phyloP scores from a whole-genome alignment of 2,888 invertebrate species.

The Drosophila paracracens region DNA sequence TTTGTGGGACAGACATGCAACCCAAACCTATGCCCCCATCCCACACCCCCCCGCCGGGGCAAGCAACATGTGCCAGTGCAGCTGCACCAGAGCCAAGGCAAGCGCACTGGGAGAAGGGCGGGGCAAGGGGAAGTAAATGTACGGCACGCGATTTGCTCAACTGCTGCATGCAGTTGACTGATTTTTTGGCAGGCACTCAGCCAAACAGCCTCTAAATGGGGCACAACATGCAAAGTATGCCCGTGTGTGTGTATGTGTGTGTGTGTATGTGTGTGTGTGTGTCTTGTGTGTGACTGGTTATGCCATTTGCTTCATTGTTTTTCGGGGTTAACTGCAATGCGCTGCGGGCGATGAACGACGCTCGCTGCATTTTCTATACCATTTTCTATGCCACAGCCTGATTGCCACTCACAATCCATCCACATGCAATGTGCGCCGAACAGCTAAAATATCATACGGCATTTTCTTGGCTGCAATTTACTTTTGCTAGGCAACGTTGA shows the following conservation, averaged over 20 bases:
- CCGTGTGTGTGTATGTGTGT: neutral
- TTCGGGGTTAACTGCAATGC: constrained; percentile 79
- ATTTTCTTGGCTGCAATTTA: neutral
- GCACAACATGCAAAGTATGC: constrained; percentile 56
- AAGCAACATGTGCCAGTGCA: constrained; percentile 64
- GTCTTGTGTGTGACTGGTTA: constrained; percentile 28
- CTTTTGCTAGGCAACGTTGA: neutral
- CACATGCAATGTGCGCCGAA: constrained; percentile 20
- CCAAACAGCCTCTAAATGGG: constrained; percentile 66
- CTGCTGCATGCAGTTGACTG: constrained; percentile 65
- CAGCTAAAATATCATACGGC: neutral
- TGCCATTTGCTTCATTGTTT: constrained; percentile 76
- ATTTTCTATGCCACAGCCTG: constrained; percentile 1
- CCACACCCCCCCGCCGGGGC: neutral
- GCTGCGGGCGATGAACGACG: constrained; percentile 63
- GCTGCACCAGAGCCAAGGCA: constrained; percentile 53
- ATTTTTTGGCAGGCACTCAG: constrained; percentile 58
- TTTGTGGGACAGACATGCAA: constrained; percentile 45
- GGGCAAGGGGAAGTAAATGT: constrained; percentile 23
- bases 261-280: constrained; percentile 9
- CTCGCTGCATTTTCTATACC: constrained; percentile 17
- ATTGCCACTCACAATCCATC: constrained; percentile 35
- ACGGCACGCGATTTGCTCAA: constrained; percentile 64
- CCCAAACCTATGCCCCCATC: neutral
- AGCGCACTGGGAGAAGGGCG: neutral